phyloP scores from a whole-genome alignment of 2,888 invertebrate species.

The Bugula neritina region DNA sequence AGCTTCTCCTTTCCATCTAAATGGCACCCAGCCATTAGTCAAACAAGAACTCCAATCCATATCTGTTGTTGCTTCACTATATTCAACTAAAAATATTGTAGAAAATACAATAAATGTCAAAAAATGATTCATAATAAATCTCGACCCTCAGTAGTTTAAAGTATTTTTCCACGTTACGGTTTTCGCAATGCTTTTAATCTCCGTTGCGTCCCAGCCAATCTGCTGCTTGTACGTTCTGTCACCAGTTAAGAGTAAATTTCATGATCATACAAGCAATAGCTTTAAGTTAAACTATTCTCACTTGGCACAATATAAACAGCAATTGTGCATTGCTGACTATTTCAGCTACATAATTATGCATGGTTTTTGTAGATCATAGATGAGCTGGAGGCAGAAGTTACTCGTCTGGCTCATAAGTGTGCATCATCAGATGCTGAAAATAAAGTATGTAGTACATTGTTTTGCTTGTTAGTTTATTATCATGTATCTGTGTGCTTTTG shows the following conservation, averaged over 20 bases:
- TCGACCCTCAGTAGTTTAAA: too few relatives aligned
- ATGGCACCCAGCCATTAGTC: constrained; percentile 3
- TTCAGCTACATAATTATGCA: background rate
- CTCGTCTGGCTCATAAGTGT: constrained; percentile 22
- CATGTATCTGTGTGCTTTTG: too few relatives aligned
- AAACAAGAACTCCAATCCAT: background rate
- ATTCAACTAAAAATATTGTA: background rate
- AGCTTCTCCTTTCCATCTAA: background rate
- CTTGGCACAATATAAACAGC: too few relatives aligned
- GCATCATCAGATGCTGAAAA: constrained; percentile 10
- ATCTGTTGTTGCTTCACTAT: background rate
- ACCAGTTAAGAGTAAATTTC: too few relatives aligned
- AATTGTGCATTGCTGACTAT: background rate
- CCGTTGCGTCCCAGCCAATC: too few relatives aligned
- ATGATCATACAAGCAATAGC: too few relatives aligned
- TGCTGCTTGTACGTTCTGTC: too few relatives aligned
- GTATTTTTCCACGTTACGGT: too few relatives aligned
- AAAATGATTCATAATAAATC: too few relatives aligned
- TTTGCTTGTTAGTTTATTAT: background rate
- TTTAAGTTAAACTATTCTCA: too few relatives aligned
- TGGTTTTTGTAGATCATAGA: constrained; percentile 24
- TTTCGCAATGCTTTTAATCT: too few relatives aligned
- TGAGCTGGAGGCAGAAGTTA: constrained; percentile 25
- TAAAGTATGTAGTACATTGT: constrained; percentile 27
- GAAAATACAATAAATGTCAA: too few relatives aligned